phyloP scores from a whole-genome alignment of 2,888 invertebrate species.

The Pomacea canaliculata region DNA sequence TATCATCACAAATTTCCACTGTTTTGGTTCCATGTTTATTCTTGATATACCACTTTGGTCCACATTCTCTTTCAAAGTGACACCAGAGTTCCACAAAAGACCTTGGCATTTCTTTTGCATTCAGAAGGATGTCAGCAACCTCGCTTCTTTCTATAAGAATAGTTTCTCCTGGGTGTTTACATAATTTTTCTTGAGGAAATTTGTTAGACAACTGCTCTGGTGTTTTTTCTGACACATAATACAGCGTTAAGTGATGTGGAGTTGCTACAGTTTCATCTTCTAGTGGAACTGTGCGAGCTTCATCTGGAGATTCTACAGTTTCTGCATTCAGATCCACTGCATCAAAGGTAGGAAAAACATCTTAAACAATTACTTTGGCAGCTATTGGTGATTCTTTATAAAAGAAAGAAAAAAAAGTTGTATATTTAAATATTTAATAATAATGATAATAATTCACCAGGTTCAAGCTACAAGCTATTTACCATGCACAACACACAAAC shows the following conservation, averaged over 20 bases:
- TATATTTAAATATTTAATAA: no score
- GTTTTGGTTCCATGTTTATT: not conserved
- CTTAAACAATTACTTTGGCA: no score
- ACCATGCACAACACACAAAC: no score
- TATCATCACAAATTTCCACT: no score
- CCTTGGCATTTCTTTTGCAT: constrained; percentile 1
- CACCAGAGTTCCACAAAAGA: not conserved
- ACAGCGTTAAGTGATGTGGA: not conserved
- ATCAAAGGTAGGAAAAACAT: not conserved
- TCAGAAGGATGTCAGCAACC: not conserved
- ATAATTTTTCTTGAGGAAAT: not conserved
- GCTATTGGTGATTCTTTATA: no score
- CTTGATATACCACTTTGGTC: constrained; percentile 12
- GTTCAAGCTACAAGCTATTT: no score
- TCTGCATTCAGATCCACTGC: not conserved
- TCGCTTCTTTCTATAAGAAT: not conserved
- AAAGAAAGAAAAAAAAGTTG: no score
- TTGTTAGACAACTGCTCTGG: not conserved
- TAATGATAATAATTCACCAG: no score
- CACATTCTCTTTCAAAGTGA: not conserved
- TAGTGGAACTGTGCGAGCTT: not conserved
- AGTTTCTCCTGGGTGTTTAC: not conserved
- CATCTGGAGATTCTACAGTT: constrained; percentile 1
- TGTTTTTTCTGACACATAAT: not conserved
- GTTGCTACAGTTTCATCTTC: not conserved